phyloP scores from a whole-genome alignment of 2,113 vertebrate species.

The Platysternon megacephalum region DNA sequence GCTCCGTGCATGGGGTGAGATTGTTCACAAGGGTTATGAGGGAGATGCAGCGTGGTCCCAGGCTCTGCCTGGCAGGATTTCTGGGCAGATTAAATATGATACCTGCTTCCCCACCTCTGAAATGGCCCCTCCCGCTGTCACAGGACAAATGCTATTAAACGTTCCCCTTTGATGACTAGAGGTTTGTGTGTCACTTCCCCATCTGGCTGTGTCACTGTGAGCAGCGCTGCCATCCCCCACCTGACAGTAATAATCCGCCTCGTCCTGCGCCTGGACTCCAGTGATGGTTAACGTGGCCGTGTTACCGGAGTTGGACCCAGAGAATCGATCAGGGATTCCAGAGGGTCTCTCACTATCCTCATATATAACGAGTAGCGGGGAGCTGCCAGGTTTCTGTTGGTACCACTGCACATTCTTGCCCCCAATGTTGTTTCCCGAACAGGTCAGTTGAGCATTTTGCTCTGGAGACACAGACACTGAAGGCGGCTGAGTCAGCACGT shows the following conservation, averaged over 20 bases:
- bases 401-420: not conserved
- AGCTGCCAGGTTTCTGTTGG: not conserved
- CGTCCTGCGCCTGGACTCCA: not conserved
- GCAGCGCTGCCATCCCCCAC: too few species aligned
- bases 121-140: too few species aligned
- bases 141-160: too few species aligned
- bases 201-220: too few species aligned
- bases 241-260: too few species aligned
- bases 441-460: rapidly evolving
- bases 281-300: not conserved
- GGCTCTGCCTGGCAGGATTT: too few species aligned
- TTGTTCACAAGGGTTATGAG: too few species aligned
- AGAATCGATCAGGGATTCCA: not conserved
- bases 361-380: not conserved
- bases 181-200: not conserved
- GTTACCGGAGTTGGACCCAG: rapidly evolving
- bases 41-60: too few species aligned
- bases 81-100: too few species aligned
- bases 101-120: too few species aligned
- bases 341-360: rapidly evolving
- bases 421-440: rapidly evolving
- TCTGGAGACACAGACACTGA: rapidly evolving
- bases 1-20: too few species aligned
- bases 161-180: too few species aligned
- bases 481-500: not conserved